Conservation (phyloP, 2,113 vertebrate species). For the human region GRCh38 chr9:96065001-96065500, state of each 20-base stretch:
- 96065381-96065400: not conserved
- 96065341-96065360: no score
- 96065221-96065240: not conserved
- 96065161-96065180: not conserved
- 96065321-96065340: not conserved
- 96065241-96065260: not conserved
- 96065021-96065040: constrained; percentile 23
- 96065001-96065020: not conserved
- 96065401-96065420: not conserved
- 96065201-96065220: not conserved
- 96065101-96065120: not conserved
- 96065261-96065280: not conserved
- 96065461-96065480: not conserved
- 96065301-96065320: no score
- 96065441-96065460: not conserved
- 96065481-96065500: not conserved
- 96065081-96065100: not conserved
- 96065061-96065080: not conserved
- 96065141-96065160: not conserved
- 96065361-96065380: not conserved
- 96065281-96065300: not conserved
- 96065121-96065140: not conserved
- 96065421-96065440: not conserved
- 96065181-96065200: not conserved
- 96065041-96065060: not conserved